Conservation (phyloP, 1,140 invertebrate genomes). For the Euborellia annulipes region DNA sequence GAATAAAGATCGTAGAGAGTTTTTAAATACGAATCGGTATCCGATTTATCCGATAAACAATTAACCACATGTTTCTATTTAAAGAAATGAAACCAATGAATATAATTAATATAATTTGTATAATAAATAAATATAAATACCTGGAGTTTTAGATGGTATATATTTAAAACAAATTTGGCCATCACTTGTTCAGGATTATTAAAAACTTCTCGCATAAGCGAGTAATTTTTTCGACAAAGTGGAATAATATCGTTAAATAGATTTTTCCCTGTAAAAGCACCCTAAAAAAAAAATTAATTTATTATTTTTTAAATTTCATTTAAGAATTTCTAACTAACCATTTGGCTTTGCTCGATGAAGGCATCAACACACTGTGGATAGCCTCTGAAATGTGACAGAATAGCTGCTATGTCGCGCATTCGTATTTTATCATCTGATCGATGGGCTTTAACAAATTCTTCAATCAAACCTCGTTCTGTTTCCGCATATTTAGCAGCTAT, state of each 20-base stretch:
- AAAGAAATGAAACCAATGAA: conserved; percentile 8
- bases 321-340: conserved; percentile 36
- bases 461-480: conserved; percentile 82
- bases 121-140: conserved; percentile 21
- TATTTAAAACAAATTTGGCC: conserved; percentile 93
- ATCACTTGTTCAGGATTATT: conserved; percentile 94
- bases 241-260: conserved; percentile 84
- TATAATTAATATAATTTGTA: not conserved
- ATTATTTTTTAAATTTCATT: no score
- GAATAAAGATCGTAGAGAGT: conserved; percentile 80
- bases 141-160: conserved; percentile 83
- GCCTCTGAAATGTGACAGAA: conserved; percentile 89
- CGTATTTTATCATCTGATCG: conserved; percentile 61
- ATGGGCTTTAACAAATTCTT: conserved; percentile 85
- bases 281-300: conserved; percentile 28
- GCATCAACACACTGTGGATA: conserved; percentile 93
- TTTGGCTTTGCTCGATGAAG: conserved; percentile 93
- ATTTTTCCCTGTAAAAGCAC: conserved; percentile 59
- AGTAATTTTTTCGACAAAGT: conserved; percentile 76
- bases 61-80: conserved; percentile 62
- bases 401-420: conserved; percentile 87
- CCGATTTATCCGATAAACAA: conserved; percentile 58
- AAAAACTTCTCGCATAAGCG: conserved; percentile 84
- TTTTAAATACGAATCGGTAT: conserved; percentile 74
- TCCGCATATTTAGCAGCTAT: conserved; percentile 90